phyloP scores from a whole-genome alignment of 2,113 vertebrate species.

The Otolemur garnettii region DNA sequence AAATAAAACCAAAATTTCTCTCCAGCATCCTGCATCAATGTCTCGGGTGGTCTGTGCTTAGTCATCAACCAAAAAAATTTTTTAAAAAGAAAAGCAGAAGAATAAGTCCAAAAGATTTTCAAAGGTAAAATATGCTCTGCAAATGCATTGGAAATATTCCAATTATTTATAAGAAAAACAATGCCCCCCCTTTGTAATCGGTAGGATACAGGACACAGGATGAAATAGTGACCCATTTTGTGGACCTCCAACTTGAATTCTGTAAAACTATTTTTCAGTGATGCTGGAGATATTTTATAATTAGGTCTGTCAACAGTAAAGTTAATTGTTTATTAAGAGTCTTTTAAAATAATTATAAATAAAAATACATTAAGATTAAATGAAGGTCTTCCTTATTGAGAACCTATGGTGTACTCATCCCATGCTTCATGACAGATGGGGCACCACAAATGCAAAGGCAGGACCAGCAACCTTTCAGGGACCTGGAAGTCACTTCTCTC shows the following conservation, averaged over 20 bases:
- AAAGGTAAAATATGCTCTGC: background rate
- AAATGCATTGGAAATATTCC: background rate
- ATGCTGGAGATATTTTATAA: background rate
- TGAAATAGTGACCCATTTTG: background rate
- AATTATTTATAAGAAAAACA: constrained; percentile 15
- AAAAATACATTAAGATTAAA: background rate
- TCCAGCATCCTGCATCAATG: background rate
- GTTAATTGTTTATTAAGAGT: background rate
- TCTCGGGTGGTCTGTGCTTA: constrained; percentile 3
- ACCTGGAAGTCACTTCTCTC: background rate
- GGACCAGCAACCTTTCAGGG: background rate
- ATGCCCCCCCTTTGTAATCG: background rate
- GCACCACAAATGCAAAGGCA: background rate
- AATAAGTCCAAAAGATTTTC: background rate
- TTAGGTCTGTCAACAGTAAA: background rate
- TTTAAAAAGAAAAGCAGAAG: too few relatives aligned
- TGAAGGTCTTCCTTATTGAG: background rate
- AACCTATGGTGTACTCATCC: background rate
- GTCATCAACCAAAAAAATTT: background rate
- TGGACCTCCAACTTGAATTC: background rate
- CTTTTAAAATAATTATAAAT: background rate
- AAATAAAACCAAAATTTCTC: background rate
- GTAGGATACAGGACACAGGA: background rate
- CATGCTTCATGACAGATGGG: rapidly evolving
- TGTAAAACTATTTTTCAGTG: background rate